Conservation (phyloP, 2,888 invertebrate genomes). For the Xestia sexstrigata region DNA sequence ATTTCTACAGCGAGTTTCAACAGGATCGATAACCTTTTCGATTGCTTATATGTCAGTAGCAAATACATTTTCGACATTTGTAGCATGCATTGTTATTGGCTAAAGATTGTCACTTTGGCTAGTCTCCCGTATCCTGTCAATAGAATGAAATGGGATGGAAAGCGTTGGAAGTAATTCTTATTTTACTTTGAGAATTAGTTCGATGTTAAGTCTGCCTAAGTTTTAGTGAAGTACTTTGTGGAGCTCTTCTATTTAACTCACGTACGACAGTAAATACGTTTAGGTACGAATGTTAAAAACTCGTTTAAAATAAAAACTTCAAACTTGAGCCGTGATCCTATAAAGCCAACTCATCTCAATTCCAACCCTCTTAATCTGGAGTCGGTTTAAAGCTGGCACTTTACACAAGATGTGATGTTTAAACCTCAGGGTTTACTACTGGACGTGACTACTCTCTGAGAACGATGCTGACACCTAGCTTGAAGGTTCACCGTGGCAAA, state of each 20-base stretch:
- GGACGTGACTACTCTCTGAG: constrained; percentile 43
- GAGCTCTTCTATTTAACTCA: neutral
- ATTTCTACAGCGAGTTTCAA: neutral
- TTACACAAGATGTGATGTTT: constrained; percentile 33
- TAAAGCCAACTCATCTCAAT: constrained; percentile 37
- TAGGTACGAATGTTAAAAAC: constrained; percentile 2
- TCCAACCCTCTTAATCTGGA: constrained; percentile 37
- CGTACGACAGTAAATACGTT: constrained; percentile 22
- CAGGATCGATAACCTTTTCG: neutral
- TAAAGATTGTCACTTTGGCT: neutral
- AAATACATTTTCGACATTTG: neutral
- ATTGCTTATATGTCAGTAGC: neutral
- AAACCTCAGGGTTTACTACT: constrained; percentile 41
- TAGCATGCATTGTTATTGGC: neutral
- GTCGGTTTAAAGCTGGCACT: constrained; percentile 22
- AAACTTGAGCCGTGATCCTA: constrained; percentile 26
- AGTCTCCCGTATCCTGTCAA: neutral
- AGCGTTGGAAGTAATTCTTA: neutral
- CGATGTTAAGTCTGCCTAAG: neutral
- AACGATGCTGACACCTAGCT: constrained; percentile 12
- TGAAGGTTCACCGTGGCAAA: constrained; percentile 24
- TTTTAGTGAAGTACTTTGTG: neutral
- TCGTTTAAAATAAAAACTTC: constrained; percentile 27
- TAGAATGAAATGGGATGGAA: neutral
- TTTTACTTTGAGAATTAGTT: neutral